Percentiles rank a stretch among this genome's conserved stretches.
These are phyloP conservation scores for Anoplophora glabripennis DNA, from an alignment of 1,140 invertebrate species.

Conservation along the genomic window DNA sequence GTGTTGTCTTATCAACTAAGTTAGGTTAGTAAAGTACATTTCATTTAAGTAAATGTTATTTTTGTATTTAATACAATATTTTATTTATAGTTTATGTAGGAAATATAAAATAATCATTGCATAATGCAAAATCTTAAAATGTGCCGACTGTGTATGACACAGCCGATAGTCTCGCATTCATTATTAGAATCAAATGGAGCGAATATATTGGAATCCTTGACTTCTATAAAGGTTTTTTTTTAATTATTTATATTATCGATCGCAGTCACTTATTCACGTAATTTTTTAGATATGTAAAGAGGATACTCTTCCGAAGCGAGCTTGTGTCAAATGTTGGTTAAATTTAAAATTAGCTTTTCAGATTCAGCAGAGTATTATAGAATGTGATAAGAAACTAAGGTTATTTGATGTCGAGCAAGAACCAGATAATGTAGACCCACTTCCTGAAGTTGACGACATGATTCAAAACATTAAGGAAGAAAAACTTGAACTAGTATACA, in stretches of 20 bases:
- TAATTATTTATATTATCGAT: not conserved
- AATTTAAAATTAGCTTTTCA: constrained; percentile 19
- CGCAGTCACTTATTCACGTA: not conserved
- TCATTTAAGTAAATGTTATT: too few species aligned
- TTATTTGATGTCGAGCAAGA: not conserved
- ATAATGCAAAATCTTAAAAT: not conserved
- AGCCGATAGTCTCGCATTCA: constrained; percentile 1
- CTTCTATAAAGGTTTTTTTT: constrained; percentile 18
- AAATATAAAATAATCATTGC: too few species aligned
- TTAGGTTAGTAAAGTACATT: too few species aligned
- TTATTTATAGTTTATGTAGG: too few species aligned
- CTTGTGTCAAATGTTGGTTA: constrained; percentile 17
- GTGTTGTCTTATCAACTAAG: too few species aligned
- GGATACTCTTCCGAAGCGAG: constrained; percentile 1
- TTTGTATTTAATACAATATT: too few species aligned
- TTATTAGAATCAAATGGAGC: constrained; percentile 7
- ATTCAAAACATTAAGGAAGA: not conserved
- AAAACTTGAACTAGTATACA: not conserved
- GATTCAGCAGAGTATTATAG: constrained; percentile 16
- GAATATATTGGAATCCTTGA: constrained; percentile 14
- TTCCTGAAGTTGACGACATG: not conserved
- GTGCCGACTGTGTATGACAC: constrained; percentile 5
- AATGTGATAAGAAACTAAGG: constrained; percentile 3
- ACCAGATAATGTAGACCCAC: not conserved
- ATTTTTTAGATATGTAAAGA: constrained; percentile 3